Evolutionary conservation across 2,888 invertebrate species (phyloP).

Genomic region (Athripsodes cinereus): DNA sequence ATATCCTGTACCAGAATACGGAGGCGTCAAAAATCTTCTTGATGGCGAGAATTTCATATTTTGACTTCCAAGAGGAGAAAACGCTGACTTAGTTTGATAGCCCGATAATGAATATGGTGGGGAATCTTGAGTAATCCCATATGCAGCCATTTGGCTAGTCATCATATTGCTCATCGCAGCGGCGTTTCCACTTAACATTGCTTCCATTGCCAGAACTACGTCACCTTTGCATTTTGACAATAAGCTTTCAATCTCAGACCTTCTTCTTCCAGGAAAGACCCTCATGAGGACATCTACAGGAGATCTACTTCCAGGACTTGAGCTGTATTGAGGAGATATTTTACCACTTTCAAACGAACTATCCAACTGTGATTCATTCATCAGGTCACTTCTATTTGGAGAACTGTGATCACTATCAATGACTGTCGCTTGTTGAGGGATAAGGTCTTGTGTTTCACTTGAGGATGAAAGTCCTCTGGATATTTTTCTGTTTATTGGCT

Average conservation of each 20-base stretch:
- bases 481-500: conserved; percentile 16
- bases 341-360: conserved; percentile 29
- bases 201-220: conserved; percentile 88
- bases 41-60: conserved; percentile 60
- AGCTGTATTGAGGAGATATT: conserved; percentile 32
- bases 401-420: conserved; percentile 25
- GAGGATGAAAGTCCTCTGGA: conserved; percentile 22
- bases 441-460: conserved; percentile 30
- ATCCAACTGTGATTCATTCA: conserved; percentile 27
- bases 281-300: conserved; percentile 84
- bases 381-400: conserved; percentile 23
- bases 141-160: conserved; percentile 35
- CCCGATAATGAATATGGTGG: conserved; percentile 42
- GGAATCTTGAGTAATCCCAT: conserved; percentile 42
- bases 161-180: conserved; percentile 17
- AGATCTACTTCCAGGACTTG: conserved; percentile 53
- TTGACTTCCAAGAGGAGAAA: conserved; percentile 63
- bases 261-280: conserved; percentile 82
- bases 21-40: conserved; percentile 75
- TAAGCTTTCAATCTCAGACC: conserved; percentile 80
- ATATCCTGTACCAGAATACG: conserved; percentile 78
- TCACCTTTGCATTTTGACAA: conserved; percentile 82
- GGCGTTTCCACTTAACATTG: conserved; percentile 65
- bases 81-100: conserved; percentile 65
- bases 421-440: conserved; percentile 19